phyloP scores from a whole-genome alignment of 2,113 vertebrate species.

The Gavialis gangeticus region DNA sequence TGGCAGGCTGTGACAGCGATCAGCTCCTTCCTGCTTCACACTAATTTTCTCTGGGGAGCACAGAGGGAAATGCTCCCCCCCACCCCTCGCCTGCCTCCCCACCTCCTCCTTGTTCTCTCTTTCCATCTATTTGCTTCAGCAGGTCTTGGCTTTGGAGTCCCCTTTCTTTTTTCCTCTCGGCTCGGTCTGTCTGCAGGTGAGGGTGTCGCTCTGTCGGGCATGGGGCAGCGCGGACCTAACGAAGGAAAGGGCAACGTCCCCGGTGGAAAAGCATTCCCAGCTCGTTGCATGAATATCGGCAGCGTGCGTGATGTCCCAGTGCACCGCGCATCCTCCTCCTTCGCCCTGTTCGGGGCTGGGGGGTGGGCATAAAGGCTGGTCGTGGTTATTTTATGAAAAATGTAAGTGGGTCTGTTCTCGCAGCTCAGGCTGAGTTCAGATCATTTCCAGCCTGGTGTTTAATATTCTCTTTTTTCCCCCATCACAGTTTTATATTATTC shows the following conservation, averaged over 20 bases:
- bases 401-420: slow-evolving; percentile 27
- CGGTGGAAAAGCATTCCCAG: neutral
- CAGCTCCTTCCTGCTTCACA: slow-evolving; percentile 53
- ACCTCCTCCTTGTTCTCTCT: fast-evolving
- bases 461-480: slow-evolving; percentile 74
- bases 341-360: neutral
- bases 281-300: neutral
- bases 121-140: neutral
- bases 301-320: neutral
- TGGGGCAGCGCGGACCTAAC: neutral
- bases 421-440: slow-evolving; percentile 28
- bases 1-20: slow-evolving; percentile 68
- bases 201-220: neutral
- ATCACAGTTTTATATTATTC: slow-evolving; percentile 76
- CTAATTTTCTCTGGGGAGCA: slow-evolving; percentile 50
- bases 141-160: neutral
- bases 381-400: slow-evolving; percentile 55
- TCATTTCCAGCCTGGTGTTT: slow-evolving; percentile 69
- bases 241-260: neutral
- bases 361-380: neutral
- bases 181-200: too few relatives aligned
- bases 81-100: fast-evolving
- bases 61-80: slow-evolving; percentile 48
- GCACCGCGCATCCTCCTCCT: neutral
- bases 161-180: neutral